Conservation (phyloP, 2,797 vertebrate species). For the Triplophysa yarkandensis region DNA sequence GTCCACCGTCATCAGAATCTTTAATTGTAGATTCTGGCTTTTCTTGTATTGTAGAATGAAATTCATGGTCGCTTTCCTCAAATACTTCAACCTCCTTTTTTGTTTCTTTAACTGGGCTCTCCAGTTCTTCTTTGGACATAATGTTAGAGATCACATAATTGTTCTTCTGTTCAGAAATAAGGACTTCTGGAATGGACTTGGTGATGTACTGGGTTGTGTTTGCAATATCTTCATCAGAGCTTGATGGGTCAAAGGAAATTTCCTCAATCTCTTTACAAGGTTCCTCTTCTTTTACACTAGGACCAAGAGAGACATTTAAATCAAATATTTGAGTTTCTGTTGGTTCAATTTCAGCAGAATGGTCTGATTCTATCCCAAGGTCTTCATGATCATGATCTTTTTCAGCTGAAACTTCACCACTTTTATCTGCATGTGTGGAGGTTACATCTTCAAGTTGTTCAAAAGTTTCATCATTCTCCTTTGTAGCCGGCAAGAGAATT, state of each 20-base stretch:
- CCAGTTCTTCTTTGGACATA: constrained; percentile 14
- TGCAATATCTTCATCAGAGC: constrained; percentile 4
- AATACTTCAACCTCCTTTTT: background rate
- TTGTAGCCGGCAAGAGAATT: constrained; percentile 20
- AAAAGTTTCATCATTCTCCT: background rate
- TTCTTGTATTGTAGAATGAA: constrained; percentile 19
- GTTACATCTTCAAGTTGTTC: constrained; percentile 27
- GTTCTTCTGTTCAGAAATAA: constrained; percentile 14
- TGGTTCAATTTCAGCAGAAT: constrained; percentile 26
- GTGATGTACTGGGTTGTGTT: constrained; percentile 3
- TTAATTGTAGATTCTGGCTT: constrained; percentile 56
- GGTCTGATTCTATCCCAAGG: constrained; percentile 55
- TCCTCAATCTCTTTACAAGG: background rate
- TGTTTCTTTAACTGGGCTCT: constrained; percentile 4
- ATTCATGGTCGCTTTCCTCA: constrained; percentile 8
- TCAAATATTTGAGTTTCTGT: constrained; percentile 30
- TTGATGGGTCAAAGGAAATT: constrained; percentile 14
- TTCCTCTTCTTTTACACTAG: constrained; percentile 54
- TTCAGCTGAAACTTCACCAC: constrained; percentile 23
- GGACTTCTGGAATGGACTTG: constrained; percentile 13
- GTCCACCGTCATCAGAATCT: constrained; percentile 43
- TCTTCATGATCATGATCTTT: constrained; percentile 63
- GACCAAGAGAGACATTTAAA: constrained; percentile 11
- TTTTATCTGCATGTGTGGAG: constrained; percentile 20
- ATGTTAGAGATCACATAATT: constrained; percentile 22